phyloP scores from a whole-genome alignment of 2,888 invertebrate genomes.

The Encarsia formosa region DNA sequence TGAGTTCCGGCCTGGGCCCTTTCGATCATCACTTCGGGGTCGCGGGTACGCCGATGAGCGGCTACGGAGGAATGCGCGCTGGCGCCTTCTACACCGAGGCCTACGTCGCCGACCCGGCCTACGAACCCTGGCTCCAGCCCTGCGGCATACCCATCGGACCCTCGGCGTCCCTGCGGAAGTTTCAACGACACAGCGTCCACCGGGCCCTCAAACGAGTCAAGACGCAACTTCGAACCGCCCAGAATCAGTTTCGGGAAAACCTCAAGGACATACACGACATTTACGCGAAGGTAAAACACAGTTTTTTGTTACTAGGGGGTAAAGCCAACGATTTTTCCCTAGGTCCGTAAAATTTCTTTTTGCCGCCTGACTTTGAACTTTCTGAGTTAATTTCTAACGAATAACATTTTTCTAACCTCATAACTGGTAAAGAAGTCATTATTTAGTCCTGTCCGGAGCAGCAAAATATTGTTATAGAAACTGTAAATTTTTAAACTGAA shows the following conservation, averaged over 20 bases:
- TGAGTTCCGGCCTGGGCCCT: conserved; percentile 40
- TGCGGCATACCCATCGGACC: conserved; percentile 44
- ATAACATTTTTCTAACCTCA: no score
- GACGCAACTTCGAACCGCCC: conserved; percentile 47
- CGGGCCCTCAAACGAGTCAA: conserved; percentile 44
- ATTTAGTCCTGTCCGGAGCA: no score
- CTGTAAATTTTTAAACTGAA: no score
- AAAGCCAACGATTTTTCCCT: no score
- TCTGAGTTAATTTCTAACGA: no score
- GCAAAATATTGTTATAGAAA: no score
- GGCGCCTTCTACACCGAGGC: conserved; percentile 31
- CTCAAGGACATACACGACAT: conserved; percentile 43
- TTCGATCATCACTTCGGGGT: conserved; percentile 37
- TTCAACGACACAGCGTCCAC: conserved; percentile 44
- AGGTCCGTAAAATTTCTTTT: no score
- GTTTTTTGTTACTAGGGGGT: neutral
- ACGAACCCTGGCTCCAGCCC: conserved; percentile 47
- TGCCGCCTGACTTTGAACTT: no score
- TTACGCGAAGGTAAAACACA: conserved; percentile 44
- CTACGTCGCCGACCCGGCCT: no score
- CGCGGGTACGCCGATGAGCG: conserved; percentile 38
- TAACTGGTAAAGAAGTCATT: no score
- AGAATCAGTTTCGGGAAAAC: conserved; percentile 45
- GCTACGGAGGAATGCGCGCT: conserved; percentile 33
- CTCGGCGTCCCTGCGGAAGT: conserved; percentile 35